Conservation (phyloP, 2,888 invertebrate species). For the Odontocerum albicorne region DNA sequence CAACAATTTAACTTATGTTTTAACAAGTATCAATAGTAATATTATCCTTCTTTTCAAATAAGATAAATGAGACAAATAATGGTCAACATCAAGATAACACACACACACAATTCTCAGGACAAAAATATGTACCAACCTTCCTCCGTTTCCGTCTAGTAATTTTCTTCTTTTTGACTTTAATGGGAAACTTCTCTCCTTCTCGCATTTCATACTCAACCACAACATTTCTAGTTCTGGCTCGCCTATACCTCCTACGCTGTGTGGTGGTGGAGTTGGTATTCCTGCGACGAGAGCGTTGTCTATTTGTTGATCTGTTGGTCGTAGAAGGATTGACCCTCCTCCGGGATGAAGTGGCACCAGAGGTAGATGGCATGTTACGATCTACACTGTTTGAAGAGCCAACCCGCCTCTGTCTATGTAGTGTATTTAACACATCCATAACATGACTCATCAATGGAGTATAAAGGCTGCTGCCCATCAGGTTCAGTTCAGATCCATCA, state of each 20-base stretch:
- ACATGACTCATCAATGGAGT: constrained; percentile 40
- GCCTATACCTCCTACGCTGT: constrained; percentile 12
- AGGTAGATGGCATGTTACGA: constrained; percentile 21
- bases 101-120: too few species aligned
- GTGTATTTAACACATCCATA: constrained; percentile 33
- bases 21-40: too few species aligned
- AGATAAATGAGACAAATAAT: too few species aligned
- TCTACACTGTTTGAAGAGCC: neutral
- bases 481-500: constrained; percentile 41
- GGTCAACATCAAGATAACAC: too few species aligned
- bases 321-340: neutral
- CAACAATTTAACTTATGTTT: too few species aligned
- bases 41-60: too few species aligned
- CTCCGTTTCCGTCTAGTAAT: constrained; percentile 42
- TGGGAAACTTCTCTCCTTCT: constrained; percentile 63
- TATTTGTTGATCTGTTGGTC: constrained; percentile 38
- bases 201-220: constrained; percentile 68
- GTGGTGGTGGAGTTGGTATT: constrained; percentile 36
- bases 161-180: constrained; percentile 54
- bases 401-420: neutral
- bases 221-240: constrained; percentile 45
- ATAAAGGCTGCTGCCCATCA: constrained; percentile 41
- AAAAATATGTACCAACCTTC: constrained; percentile 37
- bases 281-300: constrained; percentile 21
- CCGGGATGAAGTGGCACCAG: constrained; percentile 26